Conservation (phyloP, 2,797 vertebrate species). For the Buphagus erythrorhynchus region DNA sequence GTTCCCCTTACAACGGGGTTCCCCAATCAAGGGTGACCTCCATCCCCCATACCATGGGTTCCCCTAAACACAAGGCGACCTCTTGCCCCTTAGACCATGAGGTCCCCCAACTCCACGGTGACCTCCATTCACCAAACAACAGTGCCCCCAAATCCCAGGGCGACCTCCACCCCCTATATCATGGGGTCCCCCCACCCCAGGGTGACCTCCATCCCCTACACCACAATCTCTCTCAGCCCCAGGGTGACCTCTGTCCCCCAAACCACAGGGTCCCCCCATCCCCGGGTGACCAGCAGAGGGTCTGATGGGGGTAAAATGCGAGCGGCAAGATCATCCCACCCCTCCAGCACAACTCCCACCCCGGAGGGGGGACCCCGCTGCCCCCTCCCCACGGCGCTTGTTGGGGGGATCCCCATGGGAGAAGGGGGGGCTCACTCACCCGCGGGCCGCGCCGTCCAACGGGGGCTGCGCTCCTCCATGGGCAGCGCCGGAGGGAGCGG, state of each 20-base stretch:
- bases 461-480: constrained; percentile 40
- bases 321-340: background rate
- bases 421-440: background rate
- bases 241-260: background rate
- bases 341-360: background rate
- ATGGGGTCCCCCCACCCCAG: fast-evolving
- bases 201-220: background rate
- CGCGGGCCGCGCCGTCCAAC: constrained; percentile 5
- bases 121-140: background rate
- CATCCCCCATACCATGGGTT: fast-evolving
- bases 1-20: background rate
- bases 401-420: background rate
- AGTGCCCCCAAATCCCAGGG: background rate
- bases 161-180: fast-evolving
- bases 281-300: background rate
- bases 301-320: fast-evolving
- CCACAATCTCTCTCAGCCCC: no score
- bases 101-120: background rate
- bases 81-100: background rate
- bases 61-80: background rate
- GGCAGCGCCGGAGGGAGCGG: background rate
- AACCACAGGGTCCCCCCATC: background rate
- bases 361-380: no score
- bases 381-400: background rate
- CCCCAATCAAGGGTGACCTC: background rate